Evolutionary conservation across 2,113 vertebrate genomes (phyloP).

Genomic region (Fulmarus glacialis): DNA sequence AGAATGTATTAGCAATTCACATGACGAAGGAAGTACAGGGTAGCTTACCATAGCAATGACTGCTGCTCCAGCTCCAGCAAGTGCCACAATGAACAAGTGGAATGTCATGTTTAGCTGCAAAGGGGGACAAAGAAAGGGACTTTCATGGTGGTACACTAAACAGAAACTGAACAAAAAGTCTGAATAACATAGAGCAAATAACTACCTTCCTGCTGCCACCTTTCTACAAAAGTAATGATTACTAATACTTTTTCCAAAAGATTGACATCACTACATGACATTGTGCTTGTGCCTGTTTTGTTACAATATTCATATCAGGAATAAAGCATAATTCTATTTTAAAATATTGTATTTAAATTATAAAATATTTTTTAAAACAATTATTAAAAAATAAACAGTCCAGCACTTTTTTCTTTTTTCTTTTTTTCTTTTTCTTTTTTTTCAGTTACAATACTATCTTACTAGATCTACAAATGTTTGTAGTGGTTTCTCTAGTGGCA

Average conservation of each 20-base stretch:
- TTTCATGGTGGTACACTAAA: neutral
- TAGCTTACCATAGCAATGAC: slow-evolving; percentile 96
- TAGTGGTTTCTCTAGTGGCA: neutral
- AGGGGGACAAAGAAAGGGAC: neutral
- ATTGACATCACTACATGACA: neutral
- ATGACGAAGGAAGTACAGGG: neutral
- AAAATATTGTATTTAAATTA: neutral
- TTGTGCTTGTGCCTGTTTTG: neutral
- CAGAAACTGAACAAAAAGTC: neutral
- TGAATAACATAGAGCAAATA: neutral
- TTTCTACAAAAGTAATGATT: neutral
- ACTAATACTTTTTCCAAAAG: neutral
- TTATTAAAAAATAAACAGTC: neutral
- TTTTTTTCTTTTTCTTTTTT: neutral
- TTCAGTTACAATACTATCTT: neutral
- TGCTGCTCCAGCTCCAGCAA: slow-evolving; percentile 95
- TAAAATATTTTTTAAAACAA: neutral
- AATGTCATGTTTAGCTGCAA: slow-evolving; percentile 97
- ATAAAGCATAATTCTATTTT: neutral
- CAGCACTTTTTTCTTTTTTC: neutral
- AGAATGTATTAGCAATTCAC: neutral
- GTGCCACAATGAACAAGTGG: slow-evolving; percentile 96
- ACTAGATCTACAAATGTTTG: neutral
- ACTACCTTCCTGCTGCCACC: neutral
- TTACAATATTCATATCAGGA: neutral